These are phyloP conservation scores for Eclectus roratus DNA, from an alignment of 2,113 vertebrate genomes.

Conservation along the genomic window DNA sequence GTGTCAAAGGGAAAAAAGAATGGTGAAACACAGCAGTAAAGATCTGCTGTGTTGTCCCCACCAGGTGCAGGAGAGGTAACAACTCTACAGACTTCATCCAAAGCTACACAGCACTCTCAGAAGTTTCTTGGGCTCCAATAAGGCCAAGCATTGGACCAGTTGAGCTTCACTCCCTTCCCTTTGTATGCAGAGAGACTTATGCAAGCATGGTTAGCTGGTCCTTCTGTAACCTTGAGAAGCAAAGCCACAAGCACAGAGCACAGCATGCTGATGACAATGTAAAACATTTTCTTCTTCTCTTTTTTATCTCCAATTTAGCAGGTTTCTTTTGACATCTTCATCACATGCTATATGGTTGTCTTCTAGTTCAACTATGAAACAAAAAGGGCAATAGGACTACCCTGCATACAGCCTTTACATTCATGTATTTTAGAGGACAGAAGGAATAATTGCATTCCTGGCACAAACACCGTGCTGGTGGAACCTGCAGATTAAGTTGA, in stretches of 20 bases:
- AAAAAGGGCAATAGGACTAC: background rate
- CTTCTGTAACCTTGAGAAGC: background rate
- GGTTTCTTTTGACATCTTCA: background rate
- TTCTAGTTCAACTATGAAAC: background rate
- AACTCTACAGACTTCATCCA: background rate
- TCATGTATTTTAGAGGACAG: background rate
- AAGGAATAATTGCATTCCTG: background rate
- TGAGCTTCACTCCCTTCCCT: fast-evolving
- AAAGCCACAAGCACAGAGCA: background rate
- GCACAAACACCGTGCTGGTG: background rate
- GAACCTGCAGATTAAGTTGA: background rate
- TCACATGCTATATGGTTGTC: background rate
- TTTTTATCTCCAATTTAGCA: background rate
- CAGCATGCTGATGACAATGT: fast-evolving
- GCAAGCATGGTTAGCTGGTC: fast-evolving
- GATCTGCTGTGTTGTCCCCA: fast-evolving
- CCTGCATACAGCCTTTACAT: background rate
- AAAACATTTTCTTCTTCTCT: background rate
- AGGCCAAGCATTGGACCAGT: background rate
- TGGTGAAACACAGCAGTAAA: background rate
- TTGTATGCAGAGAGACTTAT: background rate
- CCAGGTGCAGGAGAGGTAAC: background rate
- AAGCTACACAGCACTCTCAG: background rate
- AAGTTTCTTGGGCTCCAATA: background rate
- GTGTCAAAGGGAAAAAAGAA: background rate